These are phyloP conservation scores for Cephus cinctus DNA, from an alignment of 1,140 invertebrate species.

Conservation along the genomic window DNA sequence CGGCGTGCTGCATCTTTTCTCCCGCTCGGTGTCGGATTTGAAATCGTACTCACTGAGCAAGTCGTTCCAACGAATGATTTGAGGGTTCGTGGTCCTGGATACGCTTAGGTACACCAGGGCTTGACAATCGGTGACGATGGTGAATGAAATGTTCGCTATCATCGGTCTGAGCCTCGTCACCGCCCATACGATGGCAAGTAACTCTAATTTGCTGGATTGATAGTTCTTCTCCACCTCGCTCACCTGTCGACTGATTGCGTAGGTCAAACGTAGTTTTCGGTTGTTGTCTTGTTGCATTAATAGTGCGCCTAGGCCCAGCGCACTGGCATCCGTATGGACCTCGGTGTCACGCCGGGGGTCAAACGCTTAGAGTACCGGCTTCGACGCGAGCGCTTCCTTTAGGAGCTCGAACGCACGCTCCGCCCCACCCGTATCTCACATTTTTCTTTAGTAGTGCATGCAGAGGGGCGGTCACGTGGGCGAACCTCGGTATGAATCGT, in stretches of 20 bases:
- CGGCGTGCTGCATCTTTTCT: slow-evolving; percentile 1
- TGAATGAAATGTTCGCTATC: slow-evolving; percentile 19
- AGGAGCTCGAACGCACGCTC: no score
- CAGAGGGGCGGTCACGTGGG: slow-evolving; percentile 30
- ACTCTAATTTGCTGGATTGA: slow-evolving; percentile 28
- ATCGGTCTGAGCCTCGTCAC: slow-evolving; percentile 13
- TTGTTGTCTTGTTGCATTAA: slow-evolving; percentile 14
- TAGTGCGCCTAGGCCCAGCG: slow-evolving; percentile 30
- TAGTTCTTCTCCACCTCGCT: slow-evolving; percentile 24
- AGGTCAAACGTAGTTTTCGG: slow-evolving; percentile 11
- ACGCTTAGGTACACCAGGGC: slow-evolving; percentile 11
- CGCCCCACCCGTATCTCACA: slow-evolving; percentile 11
- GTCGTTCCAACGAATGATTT: slow-evolving; percentile 6
- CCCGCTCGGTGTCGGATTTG: slow-evolving; percentile 8
- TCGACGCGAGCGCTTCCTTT: slow-evolving; percentile 5
- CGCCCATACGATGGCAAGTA: slow-evolving; percentile 21
- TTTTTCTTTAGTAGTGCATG: slow-evolving; percentile 16
- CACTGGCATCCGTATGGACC: slow-evolving; percentile 37
- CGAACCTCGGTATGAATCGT: slow-evolving; percentile 30
- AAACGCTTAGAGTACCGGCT: slow-evolving; percentile 24
- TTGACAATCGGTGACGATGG: slow-evolving; percentile 16
- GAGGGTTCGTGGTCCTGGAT: slow-evolving; percentile 9
- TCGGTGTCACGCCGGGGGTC: slow-evolving; percentile 25
- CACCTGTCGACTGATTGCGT: slow-evolving; percentile 22
- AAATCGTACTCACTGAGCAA: slow-evolving; percentile 7